Percentiles rank a stretch among this genome's conserved stretches.
Evolutionary conservation across 2,113 vertebrate species (phyloP).

Genomic region (Hippolais icterina): DNA sequence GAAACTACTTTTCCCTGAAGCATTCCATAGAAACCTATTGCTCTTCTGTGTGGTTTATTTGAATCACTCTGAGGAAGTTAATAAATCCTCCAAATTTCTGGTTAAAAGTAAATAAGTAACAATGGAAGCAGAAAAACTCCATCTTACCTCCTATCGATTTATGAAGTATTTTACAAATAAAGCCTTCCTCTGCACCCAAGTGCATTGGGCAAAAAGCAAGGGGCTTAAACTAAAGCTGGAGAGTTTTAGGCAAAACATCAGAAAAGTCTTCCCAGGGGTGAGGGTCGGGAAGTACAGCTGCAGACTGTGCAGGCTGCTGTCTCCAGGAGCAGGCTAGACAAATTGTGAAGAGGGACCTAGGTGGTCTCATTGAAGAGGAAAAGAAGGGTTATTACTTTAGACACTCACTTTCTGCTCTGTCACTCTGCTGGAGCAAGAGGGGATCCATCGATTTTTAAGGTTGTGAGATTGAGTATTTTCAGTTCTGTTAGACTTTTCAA

Average conservation of each 20-base stretch:
- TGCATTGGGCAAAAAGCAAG: background rate
- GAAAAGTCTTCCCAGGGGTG: background rate
- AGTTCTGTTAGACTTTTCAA: background rate
- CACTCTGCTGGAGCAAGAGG: background rate
- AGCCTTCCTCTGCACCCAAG: constrained; percentile 46
- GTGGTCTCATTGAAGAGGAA: background rate
- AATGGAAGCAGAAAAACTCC: constrained; percentile 36
- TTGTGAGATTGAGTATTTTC: rapidly evolving
- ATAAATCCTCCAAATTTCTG: constrained; percentile 52
- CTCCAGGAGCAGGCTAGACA: background rate
- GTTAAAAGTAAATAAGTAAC: constrained; percentile 42
- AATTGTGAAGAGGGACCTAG: background rate
- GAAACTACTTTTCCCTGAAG: constrained; percentile 37
- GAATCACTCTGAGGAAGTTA: background rate
- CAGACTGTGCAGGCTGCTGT: background rate
- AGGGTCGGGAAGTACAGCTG: background rate
- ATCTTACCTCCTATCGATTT: constrained; percentile 30
- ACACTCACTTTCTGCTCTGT: background rate
- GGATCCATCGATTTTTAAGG: background rate
- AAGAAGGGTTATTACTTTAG: background rate
- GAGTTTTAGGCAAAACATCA: constrained; percentile 14
- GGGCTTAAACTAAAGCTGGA: background rate
- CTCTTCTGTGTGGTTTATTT: constrained; percentile 30
- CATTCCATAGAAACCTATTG: background rate
- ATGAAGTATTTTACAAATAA: constrained; percentile 54